Evolutionary conservation across 2,797 vertebrate species (phyloP), one percentile per base, ranked within the genome.

Genomic region (Denticeps clupeoides): DNA sequence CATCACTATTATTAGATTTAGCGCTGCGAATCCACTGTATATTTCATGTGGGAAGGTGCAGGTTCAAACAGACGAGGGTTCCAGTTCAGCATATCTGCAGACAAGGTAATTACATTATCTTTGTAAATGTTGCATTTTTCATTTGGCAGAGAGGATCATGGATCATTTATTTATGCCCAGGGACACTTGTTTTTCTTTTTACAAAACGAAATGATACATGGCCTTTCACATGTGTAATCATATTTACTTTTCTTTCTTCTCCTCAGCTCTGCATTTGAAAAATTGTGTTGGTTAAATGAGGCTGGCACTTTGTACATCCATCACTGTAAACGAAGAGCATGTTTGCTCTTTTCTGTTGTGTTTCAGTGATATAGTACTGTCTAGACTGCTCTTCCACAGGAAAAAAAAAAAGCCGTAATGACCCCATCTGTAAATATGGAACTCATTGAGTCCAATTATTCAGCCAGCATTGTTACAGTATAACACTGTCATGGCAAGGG

Each of bases 81-180:
- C 53, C 64, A 52, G 40, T 49, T 55, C 31, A 33, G 22, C 46
- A 48, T 44, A 51, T 57, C 42, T 66, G 50, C 45, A 58, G 37
- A 58, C 41, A 51, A 41, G 33, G 46, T 56, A 63, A 72, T 73
- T 56, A 56, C 57, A 70, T 74, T 56, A 67, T 68, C 59, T 70
- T 38, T 55, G 49, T 54, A 65, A 70, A 70, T 56, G 58, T 45
- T 60, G 52, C 54, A 55, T 60, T 69, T 70, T 60, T 73, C 37
- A 64, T 62, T 56, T 49, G 32, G 27, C 47, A 55, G 35, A 58
- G 31, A 33, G n/a, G n/a, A n/a, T n/a, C 24, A 19, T 40, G 13
- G 19, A 68, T 68, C 45, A 65, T 71, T 73, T 64, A 71, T 65
- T 74, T 54, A 63, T 64, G 45, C 37, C 32, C 18, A 25, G 42